Evolutionary conservation across 2,888 invertebrate species (phyloP).

Genomic region (Aphidius colemani): DNA sequence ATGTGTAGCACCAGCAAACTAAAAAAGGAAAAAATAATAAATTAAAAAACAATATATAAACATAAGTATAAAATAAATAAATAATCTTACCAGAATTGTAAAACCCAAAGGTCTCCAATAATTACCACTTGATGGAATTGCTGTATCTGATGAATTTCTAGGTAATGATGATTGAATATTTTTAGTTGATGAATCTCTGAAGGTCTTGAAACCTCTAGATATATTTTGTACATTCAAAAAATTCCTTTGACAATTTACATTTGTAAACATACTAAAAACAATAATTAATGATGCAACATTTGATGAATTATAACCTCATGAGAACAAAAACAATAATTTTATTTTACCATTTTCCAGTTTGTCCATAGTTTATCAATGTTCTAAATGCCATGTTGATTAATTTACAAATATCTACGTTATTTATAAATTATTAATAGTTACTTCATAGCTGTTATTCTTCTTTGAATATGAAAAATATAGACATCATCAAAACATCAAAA

Average conservation of each 20-base stretch:
- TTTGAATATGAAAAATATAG: too few species aligned
- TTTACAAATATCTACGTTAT: neutral
- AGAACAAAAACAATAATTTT: slow-evolving; percentile 5
- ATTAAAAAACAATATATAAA: neutral
- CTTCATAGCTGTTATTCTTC: too few species aligned
- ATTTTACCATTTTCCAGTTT: slow-evolving; percentile 45
- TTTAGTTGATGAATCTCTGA: slow-evolving; percentile 30
- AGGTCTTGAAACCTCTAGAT: slow-evolving; percentile 41
- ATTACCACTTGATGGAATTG: slow-evolving; percentile 59
- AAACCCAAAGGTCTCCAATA: slow-evolving; percentile 70
- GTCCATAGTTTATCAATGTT: slow-evolving; percentile 40
- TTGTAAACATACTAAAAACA: slow-evolving; percentile 43
- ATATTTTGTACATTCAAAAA: slow-evolving; percentile 37
- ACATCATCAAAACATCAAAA: too few species aligned
- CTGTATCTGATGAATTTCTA: slow-evolving; percentile 54
- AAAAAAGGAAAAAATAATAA: slow-evolving; percentile 46
- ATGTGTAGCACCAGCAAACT: slow-evolving; percentile 75
- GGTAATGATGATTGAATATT: slow-evolving; percentile 27
- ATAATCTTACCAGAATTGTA: slow-evolving; percentile 66
- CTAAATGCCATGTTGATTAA: slow-evolving; percentile 40
- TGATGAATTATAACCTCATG: slow-evolving; percentile 19
- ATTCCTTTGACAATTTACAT: slow-evolving; percentile 37
- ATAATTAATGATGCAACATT: neutral
- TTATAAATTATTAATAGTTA: too few species aligned
- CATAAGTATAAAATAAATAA: neutral